phyloP scores from a whole-genome alignment of 1,140 invertebrate genomes.

The Myzus persicae region DNA sequence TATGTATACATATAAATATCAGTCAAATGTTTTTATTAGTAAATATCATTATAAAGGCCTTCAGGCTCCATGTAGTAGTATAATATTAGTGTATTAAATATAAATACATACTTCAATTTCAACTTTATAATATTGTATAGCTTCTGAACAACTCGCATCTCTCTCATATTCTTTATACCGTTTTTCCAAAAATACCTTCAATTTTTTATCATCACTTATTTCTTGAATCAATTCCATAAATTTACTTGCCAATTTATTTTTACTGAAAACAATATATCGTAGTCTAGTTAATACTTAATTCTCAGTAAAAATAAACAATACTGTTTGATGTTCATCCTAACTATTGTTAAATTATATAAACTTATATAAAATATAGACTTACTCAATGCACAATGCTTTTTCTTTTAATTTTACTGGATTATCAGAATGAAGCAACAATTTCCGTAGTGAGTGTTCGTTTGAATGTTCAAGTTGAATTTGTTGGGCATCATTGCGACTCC shows the following conservation, averaged over 20 bases:
- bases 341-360: not conserved
- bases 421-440: constrained; percentile 25
- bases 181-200: constrained; percentile 43
- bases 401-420: constrained; percentile 38
- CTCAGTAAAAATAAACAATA: not conserved
- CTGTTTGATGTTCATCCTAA: not conserved
- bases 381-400: constrained; percentile 39
- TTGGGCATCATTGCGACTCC: constrained; percentile 27
- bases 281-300: not conserved
- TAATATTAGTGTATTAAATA: not conserved
- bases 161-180: constrained; percentile 44
- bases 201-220: constrained; percentile 53
- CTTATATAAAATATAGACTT: not conserved
- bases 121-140: not conserved
- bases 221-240: constrained; percentile 56
- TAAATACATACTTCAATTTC: constrained; percentile 10
- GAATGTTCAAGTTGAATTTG: constrained; percentile 37
- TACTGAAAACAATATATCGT: not conserved
- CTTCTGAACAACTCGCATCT: constrained; percentile 22
- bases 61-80: not conserved
- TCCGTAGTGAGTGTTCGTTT: constrained; percentile 8
- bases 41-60: not conserved
- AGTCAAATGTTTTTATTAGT: not conserved
- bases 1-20: not conserved
- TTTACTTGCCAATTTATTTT: not conserved